phyloP scores from a whole-genome alignment of 1,140 invertebrate species.

The Papilio machaon region DNA sequence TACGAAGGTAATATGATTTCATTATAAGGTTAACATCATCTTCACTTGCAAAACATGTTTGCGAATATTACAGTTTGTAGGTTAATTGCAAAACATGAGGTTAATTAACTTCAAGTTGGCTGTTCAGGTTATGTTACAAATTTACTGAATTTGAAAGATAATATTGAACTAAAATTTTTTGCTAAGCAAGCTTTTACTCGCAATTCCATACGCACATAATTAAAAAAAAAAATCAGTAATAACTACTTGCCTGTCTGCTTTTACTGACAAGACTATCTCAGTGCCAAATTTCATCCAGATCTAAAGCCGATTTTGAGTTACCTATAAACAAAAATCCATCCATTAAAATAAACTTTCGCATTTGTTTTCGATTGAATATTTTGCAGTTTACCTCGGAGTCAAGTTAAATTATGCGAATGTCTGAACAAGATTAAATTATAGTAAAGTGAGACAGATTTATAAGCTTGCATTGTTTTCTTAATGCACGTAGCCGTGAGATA shows the following conservation, averaged over 20 bases:
- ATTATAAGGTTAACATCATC: slow-evolving; percentile 18
- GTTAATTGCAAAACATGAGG: slow-evolving; percentile 12
- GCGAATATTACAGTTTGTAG: slow-evolving; percentile 15
- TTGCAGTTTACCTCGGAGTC: background rate
- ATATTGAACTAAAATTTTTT: no score
- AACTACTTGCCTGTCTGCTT: no score
- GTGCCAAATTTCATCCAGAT: no score
- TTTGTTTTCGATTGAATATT: background rate
- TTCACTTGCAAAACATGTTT: slow-evolving; percentile 18
- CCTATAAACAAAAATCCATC: no score
- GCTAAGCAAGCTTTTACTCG: no score
- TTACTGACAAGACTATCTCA: no score
- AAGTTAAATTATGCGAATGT: background rate
- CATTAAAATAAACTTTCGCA: no score
- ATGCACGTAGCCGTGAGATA: background rate
- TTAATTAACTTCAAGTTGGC: background rate
- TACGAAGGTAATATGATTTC: background rate
- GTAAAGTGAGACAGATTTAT: background rate
- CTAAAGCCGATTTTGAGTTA: no score
- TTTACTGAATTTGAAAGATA: background rate
- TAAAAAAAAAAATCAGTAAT: no score
- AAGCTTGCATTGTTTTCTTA: background rate
- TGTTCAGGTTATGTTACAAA: background rate
- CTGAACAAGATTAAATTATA: background rate
- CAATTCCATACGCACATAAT: no score